Percentiles rank a stretch among this genome's conserved stretches.
Evolutionary conservation across 2,888 invertebrate species (phyloP).

Genomic region (Nephrocerus scutellatus): DNA sequence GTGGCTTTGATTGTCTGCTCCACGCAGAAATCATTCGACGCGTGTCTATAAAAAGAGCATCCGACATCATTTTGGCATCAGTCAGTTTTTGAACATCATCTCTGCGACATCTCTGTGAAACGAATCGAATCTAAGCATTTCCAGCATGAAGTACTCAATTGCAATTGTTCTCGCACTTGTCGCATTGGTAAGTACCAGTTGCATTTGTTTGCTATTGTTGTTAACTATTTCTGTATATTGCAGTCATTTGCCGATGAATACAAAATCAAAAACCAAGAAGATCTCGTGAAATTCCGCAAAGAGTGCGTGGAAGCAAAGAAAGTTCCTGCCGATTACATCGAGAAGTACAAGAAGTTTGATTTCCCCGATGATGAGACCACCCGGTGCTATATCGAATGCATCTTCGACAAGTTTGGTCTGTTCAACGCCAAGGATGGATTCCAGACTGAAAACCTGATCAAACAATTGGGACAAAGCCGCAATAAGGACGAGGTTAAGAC

Average conservation of each 20-base stretch:
- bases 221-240: slow-evolving; percentile 1
- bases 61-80: slow-evolving; percentile 17
- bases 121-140: slow-evolving; percentile 5
- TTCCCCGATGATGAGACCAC: slow-evolving; percentile 46
- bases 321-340: slow-evolving; percentile 39
- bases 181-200: slow-evolving; percentile 36
- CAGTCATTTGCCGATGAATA: slow-evolving; percentile 40
- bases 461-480: slow-evolving; percentile 43
- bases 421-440: slow-evolving; percentile 43
- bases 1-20: too few species aligned
- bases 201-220: not conserved
- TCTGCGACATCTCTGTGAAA: slow-evolving; percentile 10
- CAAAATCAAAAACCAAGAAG: slow-evolving; percentile 42
- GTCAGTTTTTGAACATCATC: slow-evolving; percentile 22
- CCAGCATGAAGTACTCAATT: slow-evolving; percentile 40
- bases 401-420: slow-evolving; percentile 45
- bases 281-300: slow-evolving; percentile 40
- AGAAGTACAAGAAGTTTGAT: slow-evolving; percentile 45
- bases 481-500: slow-evolving; percentile 40
- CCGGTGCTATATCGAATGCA: slow-evolving; percentile 45
- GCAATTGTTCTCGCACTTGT: slow-evolving; percentile 39
- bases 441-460: slow-evolving; percentile 41
- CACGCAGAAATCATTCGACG: not conserved
- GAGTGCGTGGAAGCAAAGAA: slow-evolving; percentile 41
- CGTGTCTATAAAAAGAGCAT: slow-evolving; percentile 24